Percentiles rank a stretch among this genome's conserved stretches.
phyloP scores from a whole-genome alignment of 1,140 invertebrate species.

The Drosophila lowei region DNA sequence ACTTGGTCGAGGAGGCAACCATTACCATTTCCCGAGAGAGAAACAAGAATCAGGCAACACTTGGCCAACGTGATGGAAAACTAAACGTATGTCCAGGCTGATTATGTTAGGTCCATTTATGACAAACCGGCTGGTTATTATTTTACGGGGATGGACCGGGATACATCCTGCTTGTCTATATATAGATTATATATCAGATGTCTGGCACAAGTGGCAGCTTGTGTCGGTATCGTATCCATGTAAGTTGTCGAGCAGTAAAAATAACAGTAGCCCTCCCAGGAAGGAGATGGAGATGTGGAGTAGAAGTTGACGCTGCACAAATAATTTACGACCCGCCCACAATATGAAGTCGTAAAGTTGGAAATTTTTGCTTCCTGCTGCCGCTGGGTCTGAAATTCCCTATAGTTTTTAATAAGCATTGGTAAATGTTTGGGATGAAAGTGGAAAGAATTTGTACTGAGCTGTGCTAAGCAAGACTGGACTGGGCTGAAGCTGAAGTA shows the following conservation, averaged over 20 bases:
- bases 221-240: slow-evolving; percentile 2
- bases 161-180: slow-evolving; percentile 58
- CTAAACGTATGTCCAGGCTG: slow-evolving; percentile 33
- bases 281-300: slow-evolving; percentile 20
- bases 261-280: slow-evolving; percentile 51
- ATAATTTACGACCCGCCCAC: slow-evolving; percentile 78
- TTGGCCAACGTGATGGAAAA: slow-evolving; percentile 40
- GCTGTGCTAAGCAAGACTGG: slow-evolving; percentile 11
- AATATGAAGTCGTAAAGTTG: slow-evolving; percentile 81
- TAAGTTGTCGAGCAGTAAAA: slow-evolving; percentile 63
- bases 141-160: slow-evolving; percentile 40
- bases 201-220: slow-evolving; percentile 72
- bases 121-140: slow-evolving; percentile 77
- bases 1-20: slow-evolving; percentile 27
- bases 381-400: slow-evolving; percentile 55
- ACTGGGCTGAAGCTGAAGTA: neutral
- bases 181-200: slow-evolving; percentile 37
- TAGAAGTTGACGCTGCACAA: slow-evolving; percentile 69
- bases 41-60: slow-evolving; percentile 18
- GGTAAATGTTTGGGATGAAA: slow-evolving; percentile 49
- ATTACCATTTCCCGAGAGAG: slow-evolving; percentile 6
- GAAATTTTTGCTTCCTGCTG: slow-evolving; percentile 77
- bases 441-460: slow-evolving; percentile 53
- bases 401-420: slow-evolving; percentile 81
- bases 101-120: slow-evolving; percentile 55